Percentiles rank a stretch among this genome's conserved stretches.
phyloP scores from a whole-genome alignment of 2,113 vertebrate species.

The Desmodus rotundus region DNA sequence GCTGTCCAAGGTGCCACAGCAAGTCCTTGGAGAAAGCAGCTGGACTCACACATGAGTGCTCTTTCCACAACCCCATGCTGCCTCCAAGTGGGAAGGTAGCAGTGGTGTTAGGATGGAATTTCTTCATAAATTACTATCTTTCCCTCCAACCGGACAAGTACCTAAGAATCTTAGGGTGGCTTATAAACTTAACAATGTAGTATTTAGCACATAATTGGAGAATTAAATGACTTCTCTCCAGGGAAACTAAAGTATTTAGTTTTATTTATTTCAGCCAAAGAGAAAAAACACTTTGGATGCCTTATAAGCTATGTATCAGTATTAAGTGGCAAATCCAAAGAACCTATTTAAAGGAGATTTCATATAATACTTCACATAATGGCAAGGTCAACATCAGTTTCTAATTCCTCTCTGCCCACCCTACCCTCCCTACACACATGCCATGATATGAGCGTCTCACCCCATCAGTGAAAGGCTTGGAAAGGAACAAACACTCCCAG shows the following conservation, averaged over 20 bases:
- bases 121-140: neutral
- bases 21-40: neutral
- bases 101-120: neutral
- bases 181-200: neutral
- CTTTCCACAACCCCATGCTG: slow-evolving; percentile 2
- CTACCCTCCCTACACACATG: neutral
- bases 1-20: neutral
- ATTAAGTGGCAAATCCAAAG: slow-evolving; percentile 10
- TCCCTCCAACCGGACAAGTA: neutral
- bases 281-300: neutral
- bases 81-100: slow-evolving; percentile 41
- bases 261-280: slow-evolving; percentile 23
- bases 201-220: neutral
- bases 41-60: neutral
- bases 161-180: neutral
- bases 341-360: neutral
- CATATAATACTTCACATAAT: neutral
- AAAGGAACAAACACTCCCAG: neutral
- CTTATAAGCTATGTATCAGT: neutral
- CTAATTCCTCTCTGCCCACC: neutral
- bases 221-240: neutral
- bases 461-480: neutral
- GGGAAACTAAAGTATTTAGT: neutral
- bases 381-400: neutral
- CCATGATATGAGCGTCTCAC: neutral